Conservation (phyloP, 2,113 vertebrate species). For the Accipiter virgatus region DNA sequence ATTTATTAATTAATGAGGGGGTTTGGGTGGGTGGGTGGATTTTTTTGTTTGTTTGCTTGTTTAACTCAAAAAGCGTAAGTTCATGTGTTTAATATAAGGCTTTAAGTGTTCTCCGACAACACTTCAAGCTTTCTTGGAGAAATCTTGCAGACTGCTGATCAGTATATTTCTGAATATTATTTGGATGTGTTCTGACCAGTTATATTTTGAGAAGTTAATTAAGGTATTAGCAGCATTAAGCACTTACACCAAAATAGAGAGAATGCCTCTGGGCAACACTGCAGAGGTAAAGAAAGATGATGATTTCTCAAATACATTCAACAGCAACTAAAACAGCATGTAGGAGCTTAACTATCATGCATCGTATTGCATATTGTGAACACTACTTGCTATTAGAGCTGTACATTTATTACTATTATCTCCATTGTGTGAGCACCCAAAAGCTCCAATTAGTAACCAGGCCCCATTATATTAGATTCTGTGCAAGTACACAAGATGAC, state of each 20-base stretch:
- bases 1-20: background rate
- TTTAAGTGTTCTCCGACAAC: background rate
- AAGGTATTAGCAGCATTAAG: background rate
- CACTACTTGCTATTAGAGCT: background rate
- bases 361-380: background rate
- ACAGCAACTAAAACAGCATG: background rate
- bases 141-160: background rate
- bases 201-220: background rate
- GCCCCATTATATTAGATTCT: background rate
- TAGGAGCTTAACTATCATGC: background rate
- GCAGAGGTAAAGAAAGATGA: background rate
- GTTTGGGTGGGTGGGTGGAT: background rate
- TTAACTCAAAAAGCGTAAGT: background rate
- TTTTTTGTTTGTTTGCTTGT: background rate
- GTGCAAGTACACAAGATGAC: background rate
- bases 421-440: background rate
- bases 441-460: conserved; percentile 13
- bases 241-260: background rate
- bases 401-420: conserved; percentile 2
- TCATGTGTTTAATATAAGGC: background rate
- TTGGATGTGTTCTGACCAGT: background rate
- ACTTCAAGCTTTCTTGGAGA: background rate
- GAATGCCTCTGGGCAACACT: background rate
- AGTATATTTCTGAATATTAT: background rate
- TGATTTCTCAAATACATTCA: background rate